A percentile compares a stretch with the other conserved stretches of the same genome.
These are phyloP conservation scores for Leucoraja erinaceus DNA, from an alignment of 2,113 vertebrate genomes.

Conservation along the genomic window DNA sequence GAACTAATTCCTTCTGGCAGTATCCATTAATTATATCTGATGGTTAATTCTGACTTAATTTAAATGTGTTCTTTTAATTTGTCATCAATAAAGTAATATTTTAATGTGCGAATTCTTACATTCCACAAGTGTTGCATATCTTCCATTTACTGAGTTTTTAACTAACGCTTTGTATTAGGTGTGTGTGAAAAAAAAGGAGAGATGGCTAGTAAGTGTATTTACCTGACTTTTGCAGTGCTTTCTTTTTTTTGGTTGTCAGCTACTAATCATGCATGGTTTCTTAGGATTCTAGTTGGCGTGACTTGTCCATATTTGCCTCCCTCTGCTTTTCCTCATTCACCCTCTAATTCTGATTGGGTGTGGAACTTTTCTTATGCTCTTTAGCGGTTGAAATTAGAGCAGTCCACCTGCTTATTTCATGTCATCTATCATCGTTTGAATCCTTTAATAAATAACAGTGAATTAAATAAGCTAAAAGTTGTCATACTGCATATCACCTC, in stretches of 20 bases:
- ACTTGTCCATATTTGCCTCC: conserved; percentile 67
- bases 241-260: conserved; percentile 53
- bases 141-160: conserved; percentile 39
- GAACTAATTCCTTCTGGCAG: not conserved
- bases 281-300: conserved; percentile 55
- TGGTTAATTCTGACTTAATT: not conserved
- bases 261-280: conserved; percentile 39
- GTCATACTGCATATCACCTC: not conserved
- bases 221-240: conserved; percentile 58
- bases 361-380: conserved; percentile 8
- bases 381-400: not conserved
- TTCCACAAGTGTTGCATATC: not conserved
- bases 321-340: conserved; percentile 45
- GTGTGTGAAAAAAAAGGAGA: conserved; percentile 87
- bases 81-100: not conserved
- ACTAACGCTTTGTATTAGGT: conserved; percentile 68
- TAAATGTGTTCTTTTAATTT: conserved; percentile 11
- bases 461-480: not conserved
- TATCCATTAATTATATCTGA: not conserved
- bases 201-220: conserved; percentile 81
- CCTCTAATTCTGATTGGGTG: not conserved
- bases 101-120: conserved; percentile 32
- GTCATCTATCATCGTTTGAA: not conserved
- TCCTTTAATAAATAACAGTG: not conserved
- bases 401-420: not conserved